A percentile compares a stretch with the other conserved stretches of the same genome.
phyloP scores from a whole-genome alignment of 2,888 invertebrate genomes.

The Rhingia rostrata region DNA sequence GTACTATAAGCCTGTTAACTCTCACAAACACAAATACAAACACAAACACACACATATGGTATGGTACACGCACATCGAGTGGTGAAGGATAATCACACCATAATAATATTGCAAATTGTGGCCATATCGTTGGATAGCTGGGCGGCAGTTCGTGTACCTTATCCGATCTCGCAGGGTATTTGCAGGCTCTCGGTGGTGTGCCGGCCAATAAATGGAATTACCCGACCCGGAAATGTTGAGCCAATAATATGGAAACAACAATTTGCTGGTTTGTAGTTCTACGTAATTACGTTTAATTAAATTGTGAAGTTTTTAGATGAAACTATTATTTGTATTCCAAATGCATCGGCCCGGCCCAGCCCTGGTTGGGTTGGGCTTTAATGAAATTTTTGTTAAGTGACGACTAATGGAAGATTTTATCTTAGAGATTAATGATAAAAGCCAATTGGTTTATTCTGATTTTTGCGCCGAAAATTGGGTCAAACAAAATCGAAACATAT shows the following conservation, averaged over 20 bases:
- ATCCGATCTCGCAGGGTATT: background rate
- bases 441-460: constrained; percentile 51
- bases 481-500: constrained; percentile 52
- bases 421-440: constrained; percentile 61
- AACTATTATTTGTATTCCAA: constrained; percentile 63
- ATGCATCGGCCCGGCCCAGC: background rate
- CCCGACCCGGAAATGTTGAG: constrained; percentile 48
- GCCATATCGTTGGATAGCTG: constrained; percentile 40
- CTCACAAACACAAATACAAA: constrained; percentile 1
- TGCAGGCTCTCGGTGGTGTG: background rate
- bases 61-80: background rate
- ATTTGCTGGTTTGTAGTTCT: constrained; percentile 61
- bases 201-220: constrained; percentile 58
- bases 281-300: constrained; percentile 63
- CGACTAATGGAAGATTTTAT: constrained; percentile 63
- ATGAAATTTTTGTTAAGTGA: constrained; percentile 56
- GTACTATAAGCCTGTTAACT: constrained; percentile 15
- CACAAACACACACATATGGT: constrained; percentile 18
- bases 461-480: constrained; percentile 39
- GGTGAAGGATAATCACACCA: constrained; percentile 47
- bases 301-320: constrained; percentile 56
- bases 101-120: constrained; percentile 65
- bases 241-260: constrained; percentile 57
- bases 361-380: constrained; percentile 19
- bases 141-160: background rate